Base-by-base conservation (phyloP, 2,797 vertebrate genomes). In the Harpagifer antarcticus region DNA sequence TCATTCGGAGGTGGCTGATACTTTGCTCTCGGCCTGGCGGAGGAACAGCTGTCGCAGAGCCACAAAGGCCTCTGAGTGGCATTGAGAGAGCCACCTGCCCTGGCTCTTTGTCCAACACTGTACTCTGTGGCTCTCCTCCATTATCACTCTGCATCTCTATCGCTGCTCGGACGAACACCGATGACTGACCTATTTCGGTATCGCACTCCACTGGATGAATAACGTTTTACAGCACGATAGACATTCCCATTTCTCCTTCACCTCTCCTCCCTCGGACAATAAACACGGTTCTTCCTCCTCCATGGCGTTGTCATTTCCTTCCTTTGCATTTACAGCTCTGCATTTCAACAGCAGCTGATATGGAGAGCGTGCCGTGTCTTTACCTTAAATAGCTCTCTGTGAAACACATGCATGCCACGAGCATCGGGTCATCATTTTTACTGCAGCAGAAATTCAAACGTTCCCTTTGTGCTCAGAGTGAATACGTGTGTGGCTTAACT, bases 81-180 rank as follows among this genome's bases (percentile, higher is more conserved):
- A 88, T 88, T 90, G 91, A 88, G 77, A 45, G 78, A 83, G 86
- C 88, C 92, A 93, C 88, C 92, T 93, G 90, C 87, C 89, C 82
- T 78, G 75, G 67, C 78, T 83, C 86, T 92, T 92, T 92, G 87
- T 93, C 81, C 75, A 83, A 87, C 37, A 90, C 88, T 86, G 88
- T 86, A 80, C 79, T 84, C 74, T 48, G 43, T 23, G 27, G 57
- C 81, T 77, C 82, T 79, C 78, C 71, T 79, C 73, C 71, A 76
- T 84, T 81, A 76, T 87, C 79, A 69, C 54, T 61, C 76, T 85
- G 74, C 80, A 83, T 88, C 83, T 75, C 55, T 23, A 45, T 74
- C 65, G 54, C 77, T 61, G 64, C 69, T 49, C 75, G 66, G 74
- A 72, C 81, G 69, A 53, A 31, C 10, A 65, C 78, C 37, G 53